Base-by-base conservation (phyloP, 2,888 invertebrate species). In the Cactoblastis cactorum region DNA sequence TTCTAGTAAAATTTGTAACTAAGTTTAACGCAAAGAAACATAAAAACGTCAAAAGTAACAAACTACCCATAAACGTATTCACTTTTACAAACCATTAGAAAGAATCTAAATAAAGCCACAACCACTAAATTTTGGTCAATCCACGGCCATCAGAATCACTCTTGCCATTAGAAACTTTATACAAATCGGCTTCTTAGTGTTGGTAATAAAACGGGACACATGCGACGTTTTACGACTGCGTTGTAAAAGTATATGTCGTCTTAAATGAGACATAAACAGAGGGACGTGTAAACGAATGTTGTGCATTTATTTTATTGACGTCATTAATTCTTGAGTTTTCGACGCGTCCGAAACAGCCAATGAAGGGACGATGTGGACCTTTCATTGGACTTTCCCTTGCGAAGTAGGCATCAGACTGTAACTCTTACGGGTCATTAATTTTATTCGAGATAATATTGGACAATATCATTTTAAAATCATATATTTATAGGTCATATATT, bases 211-310 rank as follows among this genome's bases (percentile, higher is more conserved):
- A 66, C 71, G 62, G 74, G 72, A 81, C 85, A 82, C 80, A 83
- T 83, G 83, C 77, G 74, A 73, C 75, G 69, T 68, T 88, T 87
- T 85, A 88, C 82, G 83, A 79, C 63, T 55, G 52, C 63, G 74
- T 71, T 80, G 82, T 88, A 86, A 86, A 87, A 85, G 80, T 83
- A 80, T 85, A 85, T 77, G 83, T 82, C 83, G 80, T 75, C 86
- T 85, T 87, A 88, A 89, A 88, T 87, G 87, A 86, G 87, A 87
- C 87, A 86, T 88, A 87, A 88, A 88, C 83, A 84, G 70, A 67
- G 80, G 75, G 80, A 87, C 80, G 84, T 85, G 84, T 88, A 87
- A 88, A 86, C 83, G 80, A 85, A 86, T 86, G 87, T 87, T 75
- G 78, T 85, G 78, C 87, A 80, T 88, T 87, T 83, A 80, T 87